Conservation (phyloP, 1,140 invertebrate genomes). For the Arion vulgaris region DNA sequence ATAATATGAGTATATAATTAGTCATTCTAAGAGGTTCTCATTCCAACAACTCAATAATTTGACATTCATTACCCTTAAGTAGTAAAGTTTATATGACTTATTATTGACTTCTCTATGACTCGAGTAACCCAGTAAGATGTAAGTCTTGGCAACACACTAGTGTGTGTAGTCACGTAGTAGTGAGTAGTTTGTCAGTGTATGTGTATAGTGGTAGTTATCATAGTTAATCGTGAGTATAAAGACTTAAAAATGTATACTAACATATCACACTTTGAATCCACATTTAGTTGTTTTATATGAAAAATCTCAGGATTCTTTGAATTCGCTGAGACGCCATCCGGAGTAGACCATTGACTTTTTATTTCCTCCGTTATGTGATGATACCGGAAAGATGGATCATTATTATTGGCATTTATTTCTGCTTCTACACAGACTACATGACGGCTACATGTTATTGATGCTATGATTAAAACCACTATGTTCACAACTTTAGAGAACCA, state of each 20-base stretch:
- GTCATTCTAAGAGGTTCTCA: no score
- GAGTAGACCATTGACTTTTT: not conserved
- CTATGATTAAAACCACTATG: not conserved
- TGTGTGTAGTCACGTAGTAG: no score
- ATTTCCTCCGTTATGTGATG: not conserved
- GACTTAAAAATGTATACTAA: not conserved
- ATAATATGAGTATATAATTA: no score
- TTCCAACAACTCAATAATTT: no score
- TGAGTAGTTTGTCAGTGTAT: no score
- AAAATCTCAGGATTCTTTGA: not conserved
- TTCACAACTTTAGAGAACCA: not conserved
- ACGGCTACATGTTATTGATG: not conserved
- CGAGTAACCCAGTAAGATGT: no score
- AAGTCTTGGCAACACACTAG: no score
- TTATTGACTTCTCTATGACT: no score
- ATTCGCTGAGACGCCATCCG: not conserved
- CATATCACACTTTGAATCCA: not conserved
- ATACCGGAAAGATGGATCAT: not conserved
- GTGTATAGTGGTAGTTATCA: no score
- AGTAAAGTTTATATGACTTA: no score
- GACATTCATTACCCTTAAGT: no score
- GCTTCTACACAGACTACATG: not conserved
- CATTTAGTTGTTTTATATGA: not conserved
- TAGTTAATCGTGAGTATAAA: no score
- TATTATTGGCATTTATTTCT: not conserved